phyloP scores from a whole-genome alignment of 2,888 invertebrate genomes.

The Holacanthella duospinosa region DNA sequence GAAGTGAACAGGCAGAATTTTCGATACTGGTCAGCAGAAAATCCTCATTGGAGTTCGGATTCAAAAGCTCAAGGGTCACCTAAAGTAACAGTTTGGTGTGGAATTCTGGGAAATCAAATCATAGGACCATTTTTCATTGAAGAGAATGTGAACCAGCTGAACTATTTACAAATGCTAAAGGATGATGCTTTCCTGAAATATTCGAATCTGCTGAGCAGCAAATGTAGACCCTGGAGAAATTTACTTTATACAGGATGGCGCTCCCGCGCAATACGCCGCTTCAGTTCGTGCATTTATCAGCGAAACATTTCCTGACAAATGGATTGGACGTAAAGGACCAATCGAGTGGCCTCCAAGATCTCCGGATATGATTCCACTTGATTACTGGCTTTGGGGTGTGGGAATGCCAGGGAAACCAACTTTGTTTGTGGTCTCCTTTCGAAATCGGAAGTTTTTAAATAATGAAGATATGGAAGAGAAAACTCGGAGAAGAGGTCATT shows the following conservation, averaged over 20 bases:
- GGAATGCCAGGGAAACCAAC: too few species aligned
- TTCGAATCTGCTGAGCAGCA: too few species aligned
- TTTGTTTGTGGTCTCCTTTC: too few species aligned
- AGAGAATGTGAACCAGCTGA: background rate
- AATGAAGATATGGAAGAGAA: too few species aligned
- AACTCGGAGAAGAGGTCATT: too few species aligned
- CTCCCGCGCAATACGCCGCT: background rate
- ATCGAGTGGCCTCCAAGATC: too few species aligned
- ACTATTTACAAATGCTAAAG: background rate
- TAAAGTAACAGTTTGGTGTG: background rate
- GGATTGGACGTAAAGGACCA: background rate
- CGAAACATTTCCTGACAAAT: background rate
- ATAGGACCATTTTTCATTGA: slow-evolving; percentile 3
- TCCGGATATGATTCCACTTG: background rate
- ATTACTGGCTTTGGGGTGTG: background rate
- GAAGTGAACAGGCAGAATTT: background rate
- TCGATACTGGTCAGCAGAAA: background rate
- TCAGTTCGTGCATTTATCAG: background rate
- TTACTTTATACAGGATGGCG: background rate
- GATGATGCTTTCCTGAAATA: too few species aligned
- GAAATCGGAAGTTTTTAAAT: too few species aligned
- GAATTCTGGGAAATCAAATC: background rate
- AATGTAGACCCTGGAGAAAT: too few species aligned
- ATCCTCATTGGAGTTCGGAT: background rate
- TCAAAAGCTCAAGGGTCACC: background rate